Base-by-base conservation (phyloP, 2,888 invertebrate genomes). In the Torymus aiolomorphi region DNA sequence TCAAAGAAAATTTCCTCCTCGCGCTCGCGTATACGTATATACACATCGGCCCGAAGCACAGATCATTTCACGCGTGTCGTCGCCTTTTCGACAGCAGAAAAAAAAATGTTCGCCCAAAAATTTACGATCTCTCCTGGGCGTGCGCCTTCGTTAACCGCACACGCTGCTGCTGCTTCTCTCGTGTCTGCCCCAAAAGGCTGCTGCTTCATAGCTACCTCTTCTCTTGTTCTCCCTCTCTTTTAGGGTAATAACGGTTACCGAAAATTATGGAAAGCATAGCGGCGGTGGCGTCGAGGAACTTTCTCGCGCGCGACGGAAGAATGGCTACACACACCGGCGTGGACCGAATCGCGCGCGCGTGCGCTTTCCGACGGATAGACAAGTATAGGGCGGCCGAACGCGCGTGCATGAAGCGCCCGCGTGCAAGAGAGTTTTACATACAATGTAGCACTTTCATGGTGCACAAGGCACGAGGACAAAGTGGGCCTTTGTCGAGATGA, bases 381-480 rank as follows among this genome's bases (percentile, higher is more conserved):
- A 8, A 42, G 42, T 1, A 5, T 10, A 20, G 20, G 42, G 42
- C 42, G 8, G 8, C 42, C 42, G 42, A 42, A 42, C 42, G 42
- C 42, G 42, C 8, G 42, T 42, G 42, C 42, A 42, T 8, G 20
- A 20, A n/a, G 31, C 31, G 31, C 31, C 4, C 5, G 24, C 24
- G 42, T 1, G 42, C 8, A 42, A 42, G 42, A 42, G 42, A 42
- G 8, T 42, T 42, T 42, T 42, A 86, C 86, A 84, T 85, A 84
- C 84, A 84, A 84, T 84, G 80, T 83, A 84, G 86, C 82, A 85
- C 82, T 86, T 86, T 87, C 87, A 85, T 80, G 83, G 42, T 42
- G 42, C 42, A 42, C 42, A 42, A 42, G 42, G 42, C 42, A 8
- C 8, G 42, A 42, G 82, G 83, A 87, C 84, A 86, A 85, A 84